Evolutionary conservation across 2,113 vertebrate genomes (phyloP).

Genomic region (Penelope pileata): DNA sequence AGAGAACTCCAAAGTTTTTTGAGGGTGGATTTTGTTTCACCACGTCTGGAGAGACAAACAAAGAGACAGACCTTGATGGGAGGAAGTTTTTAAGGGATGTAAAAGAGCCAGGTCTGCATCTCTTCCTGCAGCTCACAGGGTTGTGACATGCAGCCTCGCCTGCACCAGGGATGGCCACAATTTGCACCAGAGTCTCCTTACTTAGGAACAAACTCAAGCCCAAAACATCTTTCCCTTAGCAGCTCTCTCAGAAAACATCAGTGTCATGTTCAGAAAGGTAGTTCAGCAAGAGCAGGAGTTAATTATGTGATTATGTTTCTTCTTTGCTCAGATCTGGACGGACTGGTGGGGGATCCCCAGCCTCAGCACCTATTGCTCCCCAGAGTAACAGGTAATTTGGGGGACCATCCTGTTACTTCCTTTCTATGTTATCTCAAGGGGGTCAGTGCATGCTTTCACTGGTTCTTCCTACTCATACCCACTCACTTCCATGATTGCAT

Average conservation of each 20-base stretch:
- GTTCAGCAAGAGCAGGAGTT: not conserved
- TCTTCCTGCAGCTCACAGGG: not conserved
- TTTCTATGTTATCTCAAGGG: not conserved
- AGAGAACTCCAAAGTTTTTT: not conserved
- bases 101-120: not conserved
- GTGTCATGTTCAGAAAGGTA: rapidly evolving
- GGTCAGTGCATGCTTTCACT: not conserved
- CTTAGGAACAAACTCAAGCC: not conserved
- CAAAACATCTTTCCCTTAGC: not conserved
- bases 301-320: not conserved
- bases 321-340: not conserved
- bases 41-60: rapidly evolving
- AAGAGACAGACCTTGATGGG: not conserved
- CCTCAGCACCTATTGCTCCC: not conserved
- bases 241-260: rapidly evolving
- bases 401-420: not conserved
- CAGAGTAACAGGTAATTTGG: slow-evolving; percentile 41
- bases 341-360: not conserved
- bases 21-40: not conserved
- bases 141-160: not conserved
- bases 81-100: not conserved
- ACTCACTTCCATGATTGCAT: not conserved
- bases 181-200: not conserved
- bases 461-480: not conserved
- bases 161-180: not conserved